These are phyloP conservation scores for Venusia cambrica DNA, from an alignment of 2,888 invertebrate genomes.

Conservation along the genomic window DNA sequence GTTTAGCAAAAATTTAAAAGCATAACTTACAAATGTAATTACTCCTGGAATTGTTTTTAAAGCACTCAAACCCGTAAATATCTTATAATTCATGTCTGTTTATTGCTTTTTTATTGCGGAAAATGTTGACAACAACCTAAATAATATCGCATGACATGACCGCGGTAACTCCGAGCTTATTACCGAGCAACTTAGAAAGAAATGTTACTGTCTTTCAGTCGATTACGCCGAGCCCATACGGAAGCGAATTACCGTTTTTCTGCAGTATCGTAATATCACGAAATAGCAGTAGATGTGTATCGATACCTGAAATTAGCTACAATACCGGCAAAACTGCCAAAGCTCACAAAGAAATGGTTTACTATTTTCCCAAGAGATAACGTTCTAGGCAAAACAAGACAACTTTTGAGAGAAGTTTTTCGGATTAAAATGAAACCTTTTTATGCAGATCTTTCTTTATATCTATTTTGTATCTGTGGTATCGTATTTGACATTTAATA, in stretches of 20 bases:
- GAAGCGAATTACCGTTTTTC: conserved; percentile 1
- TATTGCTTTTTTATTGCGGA: conserved; percentile 28
- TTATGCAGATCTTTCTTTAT: too few species aligned
- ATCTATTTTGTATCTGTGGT: too few species aligned
- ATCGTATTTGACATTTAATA: too few species aligned
- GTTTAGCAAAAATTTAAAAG: conserved; percentile 21
- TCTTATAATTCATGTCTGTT: conserved; percentile 25
- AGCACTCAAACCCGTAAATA: conserved; percentile 21
- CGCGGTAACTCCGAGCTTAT: conserved; percentile 60
- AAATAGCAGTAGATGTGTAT: too few species aligned
- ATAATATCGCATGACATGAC: conserved; percentile 54
- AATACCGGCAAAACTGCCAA: too few species aligned
- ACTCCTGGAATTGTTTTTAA: conserved; percentile 25
- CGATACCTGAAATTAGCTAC: too few species aligned
- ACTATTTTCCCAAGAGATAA: too few species aligned
- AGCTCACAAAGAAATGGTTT: too few species aligned
- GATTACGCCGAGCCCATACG: conserved; percentile 34
- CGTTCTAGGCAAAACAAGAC: too few species aligned
- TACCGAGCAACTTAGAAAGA: conserved; percentile 53
- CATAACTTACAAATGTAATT: conserved; percentile 14
- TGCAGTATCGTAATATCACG: too few species aligned
- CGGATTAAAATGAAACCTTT: too few species aligned
- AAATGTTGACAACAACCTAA: conserved; percentile 51
- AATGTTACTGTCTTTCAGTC: conserved; percentile 46
- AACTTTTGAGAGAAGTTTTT: too few species aligned